phyloP scores from a whole-genome alignment of 92 coral and sea anemone genomes.

The Bergia puertoricense region DNA sequence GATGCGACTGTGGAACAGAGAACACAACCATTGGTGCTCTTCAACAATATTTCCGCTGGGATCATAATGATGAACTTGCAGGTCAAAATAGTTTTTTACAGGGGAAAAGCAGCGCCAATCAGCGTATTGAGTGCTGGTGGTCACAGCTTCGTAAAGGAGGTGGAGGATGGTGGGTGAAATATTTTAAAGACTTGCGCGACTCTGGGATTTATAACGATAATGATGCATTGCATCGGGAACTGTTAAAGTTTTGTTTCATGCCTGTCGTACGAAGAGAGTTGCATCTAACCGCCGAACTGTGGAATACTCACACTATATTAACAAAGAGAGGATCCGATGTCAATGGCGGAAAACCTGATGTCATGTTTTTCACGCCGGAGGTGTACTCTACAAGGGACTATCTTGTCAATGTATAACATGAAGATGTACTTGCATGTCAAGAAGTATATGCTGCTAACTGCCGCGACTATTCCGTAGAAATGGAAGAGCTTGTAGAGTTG shows the following conservation, averaged over 20 bases:
- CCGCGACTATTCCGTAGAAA: constrained; percentile 25
- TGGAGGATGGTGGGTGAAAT: constrained; percentile 61
- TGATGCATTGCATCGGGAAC: constrained; percentile 25
- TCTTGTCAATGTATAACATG: constrained; percentile 34
- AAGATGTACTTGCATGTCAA: constrained; percentile 39
- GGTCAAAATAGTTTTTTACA: constrained; percentile 48
- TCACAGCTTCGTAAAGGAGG: constrained; percentile 55
- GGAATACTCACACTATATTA: constrained; percentile 42
- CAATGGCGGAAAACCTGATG: constrained; percentile 48
- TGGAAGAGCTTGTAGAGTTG: constrained; percentile 34
- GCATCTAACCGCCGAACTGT: constrained; percentile 31
- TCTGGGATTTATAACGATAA: constrained; percentile 41
- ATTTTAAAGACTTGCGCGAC: constrained; percentile 58
- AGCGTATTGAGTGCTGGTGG: constrained; percentile 66
- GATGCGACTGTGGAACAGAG: constrained; percentile 53
- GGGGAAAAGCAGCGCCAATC: constrained; percentile 59
- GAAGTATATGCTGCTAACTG: constrained; percentile 37
- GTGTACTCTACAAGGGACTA: constrained; percentile 28
- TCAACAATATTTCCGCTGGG: constrained; percentile 52
- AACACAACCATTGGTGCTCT: constrained; percentile 39
- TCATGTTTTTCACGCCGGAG: constrained; percentile 47
- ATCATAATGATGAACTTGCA: constrained; percentile 43
- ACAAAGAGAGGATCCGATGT: constrained; percentile 27
- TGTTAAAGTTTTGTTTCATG: constrained; percentile 57
- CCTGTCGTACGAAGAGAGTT: constrained; percentile 28